Evolutionary conservation across 2,797 vertebrate species (phyloP), one percentile per base, ranked within the genome.

Genomic region (Rhynchonycteris naso): DNA sequence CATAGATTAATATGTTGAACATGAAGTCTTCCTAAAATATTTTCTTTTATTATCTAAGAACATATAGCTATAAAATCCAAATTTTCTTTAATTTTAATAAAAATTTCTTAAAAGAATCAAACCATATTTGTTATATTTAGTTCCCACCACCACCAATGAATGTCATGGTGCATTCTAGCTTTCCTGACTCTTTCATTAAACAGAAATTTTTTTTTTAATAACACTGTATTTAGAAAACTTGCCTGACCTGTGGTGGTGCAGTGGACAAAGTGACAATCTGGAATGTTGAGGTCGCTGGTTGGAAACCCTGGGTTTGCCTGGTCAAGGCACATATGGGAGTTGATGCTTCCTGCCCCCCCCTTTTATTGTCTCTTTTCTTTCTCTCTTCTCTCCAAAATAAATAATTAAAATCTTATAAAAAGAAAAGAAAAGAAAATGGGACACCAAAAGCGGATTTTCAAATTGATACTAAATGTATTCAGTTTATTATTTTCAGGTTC

Each of bases 1-100:
- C 68, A 81, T 68, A 95, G 91, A 61, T 61, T 56, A 84, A 11
- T 90, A n/a, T 2, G 26, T 59, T 83, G 12, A 61, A 89, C 84
- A 5, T 1, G 5, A 79, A 93, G 11, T 12, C 9, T 95, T 82
- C 16, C 43, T 78, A 87, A 92, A 63, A 90, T 65, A 88, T 1
- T 76, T 5, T 63, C 19, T 56, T 33, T 93, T 0, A 75, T 4
- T n/a, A 76, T 7, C 0, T 91, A 86, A 83, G 2, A 81, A 10
- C 4, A 21, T 76, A 18, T 11, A 95, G 15, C 0, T n/a, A 3
- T 78, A 83, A 80, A 93, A 90, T 11, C 2, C 74, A 95, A 93
- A 86, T 1, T 15, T 92, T 35, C 7, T 63, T n/a, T 84, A 74
- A 10, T 7, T 80, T 10, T 16, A 88, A 16, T 5, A 7, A 15